Evolutionary conservation across 2,888 invertebrate species (phyloP).

Genomic region (Lucinisca nassula): DNA sequence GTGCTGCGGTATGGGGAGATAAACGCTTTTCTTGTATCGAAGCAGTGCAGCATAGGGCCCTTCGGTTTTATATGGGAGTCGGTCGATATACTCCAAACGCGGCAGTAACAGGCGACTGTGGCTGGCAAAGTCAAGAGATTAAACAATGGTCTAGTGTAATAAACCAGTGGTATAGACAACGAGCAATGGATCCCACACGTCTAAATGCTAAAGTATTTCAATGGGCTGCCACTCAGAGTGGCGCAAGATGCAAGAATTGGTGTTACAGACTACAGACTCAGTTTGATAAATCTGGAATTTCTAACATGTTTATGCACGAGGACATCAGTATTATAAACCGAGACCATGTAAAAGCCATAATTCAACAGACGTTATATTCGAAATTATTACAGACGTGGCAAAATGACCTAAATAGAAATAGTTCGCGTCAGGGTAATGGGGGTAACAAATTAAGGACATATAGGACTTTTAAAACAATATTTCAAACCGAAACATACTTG

Average conservation of each 20-base stretch:
- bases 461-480: neutral
- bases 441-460: neutral
- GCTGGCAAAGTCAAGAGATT: neutral
- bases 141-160: neutral
- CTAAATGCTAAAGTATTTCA: neutral
- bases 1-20: constrained; percentile 25
- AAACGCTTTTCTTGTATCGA: neutral
- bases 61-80: constrained; percentile 6
- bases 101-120: constrained; percentile 13
- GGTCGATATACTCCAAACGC: neutral
- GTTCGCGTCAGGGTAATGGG: too few species aligned
- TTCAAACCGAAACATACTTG: neutral
- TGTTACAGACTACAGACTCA: neutral
- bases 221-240: neutral
- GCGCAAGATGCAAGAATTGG: neutral
- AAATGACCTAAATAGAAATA: neutral
- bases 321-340: neutral
- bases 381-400: neutral
- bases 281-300: neutral
- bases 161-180: neutral
- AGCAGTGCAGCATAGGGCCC: constrained; percentile 21
- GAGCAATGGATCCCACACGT: neutral
- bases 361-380: neutral
- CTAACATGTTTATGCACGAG: neutral
- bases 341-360: neutral